Conservation (phyloP, 2,888 invertebrate species). For the Hesperia comma region DNA sequence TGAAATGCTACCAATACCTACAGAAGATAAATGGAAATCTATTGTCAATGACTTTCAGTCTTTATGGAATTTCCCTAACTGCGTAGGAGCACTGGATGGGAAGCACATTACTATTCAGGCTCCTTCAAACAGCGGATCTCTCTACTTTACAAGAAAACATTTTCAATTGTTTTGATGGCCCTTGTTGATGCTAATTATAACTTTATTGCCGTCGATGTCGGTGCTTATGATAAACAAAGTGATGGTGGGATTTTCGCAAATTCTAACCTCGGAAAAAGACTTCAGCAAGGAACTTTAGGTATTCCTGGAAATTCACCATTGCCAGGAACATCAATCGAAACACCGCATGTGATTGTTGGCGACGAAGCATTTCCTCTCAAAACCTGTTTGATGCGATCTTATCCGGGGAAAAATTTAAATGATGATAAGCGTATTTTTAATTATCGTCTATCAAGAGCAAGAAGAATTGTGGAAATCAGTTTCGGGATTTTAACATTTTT, state of each 20-base stretch:
- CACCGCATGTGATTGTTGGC: not conserved
- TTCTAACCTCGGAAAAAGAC: constrained; percentile 34
- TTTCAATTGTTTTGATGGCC: not conserved
- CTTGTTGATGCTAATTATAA: constrained; percentile 40
- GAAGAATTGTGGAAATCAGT: not conserved
- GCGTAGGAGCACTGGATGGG: not conserved
- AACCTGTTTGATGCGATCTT: constrained; percentile 5
- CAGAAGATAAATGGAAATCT: constrained; percentile 30
- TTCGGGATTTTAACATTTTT: not conserved
- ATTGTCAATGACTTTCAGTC: not conserved
- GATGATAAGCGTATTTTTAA: not conserved
- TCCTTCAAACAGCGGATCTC: not conserved
- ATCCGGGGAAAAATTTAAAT: constrained; percentile 12
- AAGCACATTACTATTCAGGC: not conserved
- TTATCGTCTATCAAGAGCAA: not conserved
- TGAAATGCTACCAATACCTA: constrained; percentile 40
- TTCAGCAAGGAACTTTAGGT: constrained; percentile 22
- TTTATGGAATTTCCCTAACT: not conserved
- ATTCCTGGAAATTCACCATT: constrained; percentile 27
- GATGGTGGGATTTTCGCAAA: constrained; percentile 43
- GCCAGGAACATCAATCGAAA: constrained; percentile 29
- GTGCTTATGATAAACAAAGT: constrained; percentile 43
- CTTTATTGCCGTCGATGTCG: constrained; percentile 42
- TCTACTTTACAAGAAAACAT: not conserved
- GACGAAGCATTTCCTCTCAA: constrained; percentile 25